Base-by-base conservation (phyloP, 2,888 invertebrate genomes). In the Hydrotaea cyrtoneurina region DNA sequence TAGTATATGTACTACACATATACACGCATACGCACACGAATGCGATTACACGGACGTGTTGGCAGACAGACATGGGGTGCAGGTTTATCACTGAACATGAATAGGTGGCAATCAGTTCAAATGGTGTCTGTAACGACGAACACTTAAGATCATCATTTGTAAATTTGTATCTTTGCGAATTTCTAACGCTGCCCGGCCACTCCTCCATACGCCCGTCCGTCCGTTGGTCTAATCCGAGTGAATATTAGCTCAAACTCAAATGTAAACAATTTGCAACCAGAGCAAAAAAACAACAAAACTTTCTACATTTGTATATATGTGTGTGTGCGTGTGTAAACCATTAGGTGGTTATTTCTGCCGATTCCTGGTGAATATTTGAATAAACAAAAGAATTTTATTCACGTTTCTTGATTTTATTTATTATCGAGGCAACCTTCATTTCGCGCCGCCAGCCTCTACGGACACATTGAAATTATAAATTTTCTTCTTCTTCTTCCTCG, bases 251-350 rank as follows among this genome's bases (percentile, higher is more conserved):
- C 19, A 71, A 84, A 59, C 62, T 59, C 39, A 76, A 53, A 66
- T 85, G 76, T 85, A 85, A 85, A 85, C 84, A 85, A 85, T 76
- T 69, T 21, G 46, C 43, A 39, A 66, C 31, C 31, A 31, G 26
- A 62, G 53, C 64, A 36, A 66, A 43, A 10, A 31, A 19, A 66
- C 36, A 57, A 57, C 23, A 57, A 21, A 13, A n/a, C 50, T 2
- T 11, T 50, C 0, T 50, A 59, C 59, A 21, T 59, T 3, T 21
- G 21, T 31, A 59, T 8, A 13, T 59, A 39, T 39, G 39, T 39
- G 13, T 39, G 39, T 50, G 2, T n/a, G n/a, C 3, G 50, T 50
- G 53, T 55, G 59, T 53, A 39, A 17, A 39, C 31, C 69, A 76
- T 62, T 79, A 46, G 36, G 43, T 78, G 69, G 78, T 78, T 80